Base-by-base conservation (phyloP, 1,140 invertebrate genomes). In the Drosophila suzukii region DNA sequence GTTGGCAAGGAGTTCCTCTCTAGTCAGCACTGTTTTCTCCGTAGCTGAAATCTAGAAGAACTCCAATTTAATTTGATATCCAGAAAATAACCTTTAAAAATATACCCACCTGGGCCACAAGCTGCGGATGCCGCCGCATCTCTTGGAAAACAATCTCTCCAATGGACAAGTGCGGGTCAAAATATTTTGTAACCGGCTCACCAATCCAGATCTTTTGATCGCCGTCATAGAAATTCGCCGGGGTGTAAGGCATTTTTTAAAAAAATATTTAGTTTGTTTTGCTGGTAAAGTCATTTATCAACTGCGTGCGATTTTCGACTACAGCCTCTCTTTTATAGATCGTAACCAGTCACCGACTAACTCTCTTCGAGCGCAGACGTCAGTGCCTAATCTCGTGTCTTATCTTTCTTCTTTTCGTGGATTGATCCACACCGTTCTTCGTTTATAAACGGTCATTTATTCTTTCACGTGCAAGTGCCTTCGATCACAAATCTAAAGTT, bases 41-140 rank as follows among this genome's bases (percentile, higher is more conserved):
- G 82, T 76, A 12, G 55, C 70, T 10, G 86, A 90, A 6, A 91
- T 78, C 88, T 90, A 7, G 0, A 57, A 17, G 46, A 36, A 15
- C n/a, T 17, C 17, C 13, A 11, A 0, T 20, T 13, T 6, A 17
- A 2, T 6, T 6, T 12, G 0, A 2, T 36, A 6, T 7, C 6
- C 4, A 32, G 1, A 5, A 2, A 6, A 24, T 17, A 4, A 32
- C 30, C n/a, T 39, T 10, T 3, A 0, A 0, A 34, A 0, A 0
- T 6, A 0, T 6, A 59, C 47, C 38, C 36, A 90, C 86, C 49
- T 90, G 88, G 8, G 79, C 89, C 17, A 78, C 70, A 0, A 72
- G 70, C 13, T 81, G 55, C 0, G 88, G 82, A 63, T 89, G 79
- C 3, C 83, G 60, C 7, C 74, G 59, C 88, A 90, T 91, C 27